Evolutionary conservation across 2,888 invertebrate genomes (phyloP).

Genomic region (Colostygia pectinataria): DNA sequence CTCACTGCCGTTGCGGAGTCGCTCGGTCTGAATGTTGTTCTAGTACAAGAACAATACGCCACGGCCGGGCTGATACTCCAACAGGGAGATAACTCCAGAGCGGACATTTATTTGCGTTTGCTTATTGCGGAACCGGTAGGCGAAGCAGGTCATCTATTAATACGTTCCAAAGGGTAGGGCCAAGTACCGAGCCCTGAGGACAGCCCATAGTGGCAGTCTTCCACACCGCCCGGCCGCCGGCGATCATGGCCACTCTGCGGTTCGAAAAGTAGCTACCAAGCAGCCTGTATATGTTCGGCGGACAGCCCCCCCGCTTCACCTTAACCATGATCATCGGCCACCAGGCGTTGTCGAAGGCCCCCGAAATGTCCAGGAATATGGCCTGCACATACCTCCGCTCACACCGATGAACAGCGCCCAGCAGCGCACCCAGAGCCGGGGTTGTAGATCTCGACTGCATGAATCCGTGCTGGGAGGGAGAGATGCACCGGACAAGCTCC

Average conservation of each 20-base stretch:
- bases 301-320: constrained; percentile 33
- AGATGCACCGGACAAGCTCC: too few relatives aligned
- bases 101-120: constrained; percentile 27
- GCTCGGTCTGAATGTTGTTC: constrained; percentile 27
- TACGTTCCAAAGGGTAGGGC: constrained; percentile 36
- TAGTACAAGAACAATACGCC: constrained; percentile 38
- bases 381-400: too few relatives aligned
- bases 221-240: too few relatives aligned
- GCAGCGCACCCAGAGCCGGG: constrained; percentile 28
- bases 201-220: too few relatives aligned
- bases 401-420: background rate
- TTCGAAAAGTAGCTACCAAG: constrained; percentile 35
- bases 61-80: constrained; percentile 6
- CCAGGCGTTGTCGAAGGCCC: too few relatives aligned
- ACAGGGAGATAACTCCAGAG: constrained; percentile 19
- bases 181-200: constrained; percentile 39
- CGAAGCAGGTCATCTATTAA: constrained; percentile 19
- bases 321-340: constrained; percentile 10
- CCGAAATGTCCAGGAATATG: too few relatives aligned
- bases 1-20: constrained; percentile 24
- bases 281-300: constrained; percentile 38
- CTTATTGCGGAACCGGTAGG: constrained; percentile 24
- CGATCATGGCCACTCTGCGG: too few relatives aligned
- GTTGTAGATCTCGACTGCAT: background rate
- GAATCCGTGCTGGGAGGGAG: too few relatives aligned